phyloP scores from a whole-genome alignment of 1,140 invertebrate genomes.

The Achroia grisella region DNA sequence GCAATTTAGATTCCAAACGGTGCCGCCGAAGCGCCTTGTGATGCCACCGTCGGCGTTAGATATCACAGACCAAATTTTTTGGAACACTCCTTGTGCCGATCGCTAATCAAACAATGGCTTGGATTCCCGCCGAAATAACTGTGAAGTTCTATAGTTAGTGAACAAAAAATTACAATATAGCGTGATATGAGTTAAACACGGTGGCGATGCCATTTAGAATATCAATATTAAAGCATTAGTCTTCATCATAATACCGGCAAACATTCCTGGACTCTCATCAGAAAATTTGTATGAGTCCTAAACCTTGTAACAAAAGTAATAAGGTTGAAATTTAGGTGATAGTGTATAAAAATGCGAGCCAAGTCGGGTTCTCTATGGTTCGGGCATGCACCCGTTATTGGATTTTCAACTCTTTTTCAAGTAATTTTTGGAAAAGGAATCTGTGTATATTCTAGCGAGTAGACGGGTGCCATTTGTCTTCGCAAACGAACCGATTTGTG shows the following conservation, averaged over 20 bases:
- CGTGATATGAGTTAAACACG: constrained; percentile 36
- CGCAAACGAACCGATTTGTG: constrained; percentile 69
- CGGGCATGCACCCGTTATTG: constrained; percentile 27
- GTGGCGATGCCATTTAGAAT: constrained; percentile 33
- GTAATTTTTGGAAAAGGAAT: constrained; percentile 63
- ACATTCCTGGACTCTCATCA: not conserved
- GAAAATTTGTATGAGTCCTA: not conserved
- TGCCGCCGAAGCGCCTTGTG: constrained; percentile 47
- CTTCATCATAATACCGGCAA: constrained; percentile 21
- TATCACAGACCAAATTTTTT: constrained; percentile 44
- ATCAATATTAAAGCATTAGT: constrained; percentile 29
- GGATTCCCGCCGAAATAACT: constrained; percentile 22
- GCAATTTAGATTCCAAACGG: constrained; percentile 61
- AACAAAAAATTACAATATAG: constrained; percentile 34
- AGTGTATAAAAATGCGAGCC: too few relatives aligned
- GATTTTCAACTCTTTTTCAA: constrained; percentile 50
- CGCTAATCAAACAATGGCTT: constrained; percentile 57
- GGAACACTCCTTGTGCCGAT: constrained; percentile 39
- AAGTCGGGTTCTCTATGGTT: not conserved
- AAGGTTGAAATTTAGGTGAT: too few relatives aligned
- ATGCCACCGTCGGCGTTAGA: constrained; percentile 63
- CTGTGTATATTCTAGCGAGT: constrained; percentile 38
- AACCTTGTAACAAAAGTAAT: not conserved
- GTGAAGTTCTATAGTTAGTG: constrained; percentile 44
- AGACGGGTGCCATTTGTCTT: constrained; percentile 64